Evolutionary conservation across 1,140 invertebrate species (phyloP).

Genomic region (Rhizoglyphus robini): DNA sequence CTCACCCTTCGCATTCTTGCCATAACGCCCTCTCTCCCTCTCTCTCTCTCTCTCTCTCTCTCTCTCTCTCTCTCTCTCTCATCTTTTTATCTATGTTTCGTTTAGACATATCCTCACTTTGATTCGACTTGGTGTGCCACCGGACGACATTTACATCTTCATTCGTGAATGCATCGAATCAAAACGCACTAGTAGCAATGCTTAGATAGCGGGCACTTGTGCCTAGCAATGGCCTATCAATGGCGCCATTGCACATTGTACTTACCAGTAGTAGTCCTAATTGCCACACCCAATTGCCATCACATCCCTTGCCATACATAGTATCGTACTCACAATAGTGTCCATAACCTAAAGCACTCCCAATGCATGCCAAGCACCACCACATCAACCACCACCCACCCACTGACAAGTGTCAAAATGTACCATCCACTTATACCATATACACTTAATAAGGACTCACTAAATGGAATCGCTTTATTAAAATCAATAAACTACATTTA

Average conservation of each 20-base stretch:
- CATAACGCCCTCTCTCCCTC: background rate
- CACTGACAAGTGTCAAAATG: too few species aligned
- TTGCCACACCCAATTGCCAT: background rate
- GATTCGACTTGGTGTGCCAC: background rate
- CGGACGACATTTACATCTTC: slow-evolving; percentile 1
- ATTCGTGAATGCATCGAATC: background rate
- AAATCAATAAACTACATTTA: too few species aligned
- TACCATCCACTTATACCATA: too few species aligned
- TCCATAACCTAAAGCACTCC: too few species aligned
- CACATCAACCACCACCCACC: too few species aligned
- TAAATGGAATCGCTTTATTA: too few species aligned
- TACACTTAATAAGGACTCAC: too few species aligned
- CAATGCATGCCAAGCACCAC: too few species aligned
- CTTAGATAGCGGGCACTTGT: too few species aligned
- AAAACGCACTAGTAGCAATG: background rate
- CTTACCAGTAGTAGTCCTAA: background rate
- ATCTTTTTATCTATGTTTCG: background rate
- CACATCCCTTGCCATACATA: background rate
- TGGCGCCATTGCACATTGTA: too few species aligned
- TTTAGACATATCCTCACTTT: slow-evolving; percentile 12
- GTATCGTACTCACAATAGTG: background rate
- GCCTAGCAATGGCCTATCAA: too few species aligned
- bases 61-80: background rate
- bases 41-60: background rate
- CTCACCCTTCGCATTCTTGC: too few species aligned